Evolutionary conservation across 1,140 invertebrate species (phyloP), one percentile per base, ranked within the genome.

Genomic region (Apis laboriosa): DNA sequence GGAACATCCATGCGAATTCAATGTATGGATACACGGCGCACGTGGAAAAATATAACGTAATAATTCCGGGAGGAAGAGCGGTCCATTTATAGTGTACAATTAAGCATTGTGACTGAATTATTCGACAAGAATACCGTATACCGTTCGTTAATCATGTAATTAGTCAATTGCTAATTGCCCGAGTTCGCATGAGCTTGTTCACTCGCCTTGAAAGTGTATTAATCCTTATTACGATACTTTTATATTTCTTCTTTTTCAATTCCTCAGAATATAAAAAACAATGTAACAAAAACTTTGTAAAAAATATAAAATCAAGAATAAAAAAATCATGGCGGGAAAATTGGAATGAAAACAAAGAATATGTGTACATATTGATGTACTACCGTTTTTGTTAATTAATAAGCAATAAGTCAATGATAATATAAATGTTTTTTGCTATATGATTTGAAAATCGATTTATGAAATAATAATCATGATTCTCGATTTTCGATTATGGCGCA

Each of bases 101-200:
- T 87, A 87, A 74, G 79, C 88, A 84, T 88, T 84, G 85, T 84
- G 80, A 85, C 85, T 89, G 78, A 73, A 89, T 89, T 89, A 85
- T 89, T 89, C 80, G 80, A 78, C 85, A 67, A 34, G 53, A 70
- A 78, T 66, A 80, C 83, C 85, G 19, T 77, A 77, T 72, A 70
- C 79, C 78, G 85, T 74, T 81, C 87, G 87, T 89, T 89, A 89
- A 89, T 87, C 63, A 56, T 83, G 76, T 85, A 89, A 89, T 89
- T 89, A 89, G 88, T 80, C 85, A 82, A 89, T 89, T 87, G 74
- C 83, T 89, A 89, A 89, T 89, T 89, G 88, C 80, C 66, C 73
- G 85, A 61, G 83, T 89, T 89, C 88, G 86, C 88, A 87, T 76
- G 80, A 73, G 83, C 86, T 68, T 43, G 53, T 81, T 80, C 55